Conservation (phyloP, 2,113 vertebrate genomes). For the Lophotis ruficrista region DNA sequence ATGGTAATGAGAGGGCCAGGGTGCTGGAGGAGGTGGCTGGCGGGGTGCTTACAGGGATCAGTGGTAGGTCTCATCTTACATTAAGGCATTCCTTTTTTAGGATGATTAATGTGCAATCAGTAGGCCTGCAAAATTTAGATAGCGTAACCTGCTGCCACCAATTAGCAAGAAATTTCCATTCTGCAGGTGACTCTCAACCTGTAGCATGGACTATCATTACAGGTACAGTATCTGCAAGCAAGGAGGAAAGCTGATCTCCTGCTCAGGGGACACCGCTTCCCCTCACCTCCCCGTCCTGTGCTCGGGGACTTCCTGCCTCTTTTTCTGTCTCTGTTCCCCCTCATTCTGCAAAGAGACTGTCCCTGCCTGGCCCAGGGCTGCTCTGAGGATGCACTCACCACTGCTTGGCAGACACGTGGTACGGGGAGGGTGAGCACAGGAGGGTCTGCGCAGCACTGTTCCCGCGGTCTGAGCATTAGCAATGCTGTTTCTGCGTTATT, state of each 20-base stretch:
- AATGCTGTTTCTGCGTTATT: not conserved
- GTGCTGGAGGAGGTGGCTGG: not conserved
- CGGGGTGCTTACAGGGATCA: not conserved
- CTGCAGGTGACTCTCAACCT: not conserved
- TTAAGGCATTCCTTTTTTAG: not conserved
- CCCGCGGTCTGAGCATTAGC: not conserved
- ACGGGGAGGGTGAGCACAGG: fast-evolving
- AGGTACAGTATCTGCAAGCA: not conserved
- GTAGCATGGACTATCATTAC: not conserved
- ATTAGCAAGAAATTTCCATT: not conserved
- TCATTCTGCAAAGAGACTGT: no score
- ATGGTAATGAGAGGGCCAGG: not conserved
- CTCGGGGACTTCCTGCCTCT: not conserved
- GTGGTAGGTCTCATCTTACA: not conserved
- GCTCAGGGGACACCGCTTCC: not conserved
- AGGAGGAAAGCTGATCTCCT: not conserved
- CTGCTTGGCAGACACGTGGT: fast-evolving
- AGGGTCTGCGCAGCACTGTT: not conserved
- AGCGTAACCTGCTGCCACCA: conserved; percentile 32
- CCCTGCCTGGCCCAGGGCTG: not conserved
- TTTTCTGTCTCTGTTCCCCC: not conserved
- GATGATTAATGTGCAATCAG: not conserved
- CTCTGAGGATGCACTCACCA: not conserved
- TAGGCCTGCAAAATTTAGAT: conserved; percentile 15
- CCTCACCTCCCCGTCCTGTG: not conserved